Evolutionary conservation across 2,888 invertebrate genomes (phyloP).

Genomic region (Cryptus viduatorius): DNA sequence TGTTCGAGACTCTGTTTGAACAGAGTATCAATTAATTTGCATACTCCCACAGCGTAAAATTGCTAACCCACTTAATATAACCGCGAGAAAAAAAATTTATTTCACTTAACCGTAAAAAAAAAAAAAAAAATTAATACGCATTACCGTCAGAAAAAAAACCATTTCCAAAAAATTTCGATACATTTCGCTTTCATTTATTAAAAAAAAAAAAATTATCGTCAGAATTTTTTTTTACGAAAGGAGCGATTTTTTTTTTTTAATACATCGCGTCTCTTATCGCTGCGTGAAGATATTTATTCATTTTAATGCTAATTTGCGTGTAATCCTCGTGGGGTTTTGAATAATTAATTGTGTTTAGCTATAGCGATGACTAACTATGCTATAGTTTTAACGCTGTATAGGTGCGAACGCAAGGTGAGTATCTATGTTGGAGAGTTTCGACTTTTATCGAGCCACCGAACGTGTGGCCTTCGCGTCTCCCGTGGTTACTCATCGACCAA

Average conservation of each 20-base stretch:
- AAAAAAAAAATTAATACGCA: too few relatives aligned
- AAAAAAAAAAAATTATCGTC: too few relatives aligned
- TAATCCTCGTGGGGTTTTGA: background rate
- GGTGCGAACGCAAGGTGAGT: slow-evolving; percentile 37
- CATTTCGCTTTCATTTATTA: too few relatives aligned
- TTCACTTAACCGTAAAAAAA: too few relatives aligned
- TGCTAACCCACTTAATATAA: background rate
- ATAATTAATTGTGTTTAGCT: background rate
- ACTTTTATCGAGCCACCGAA: slow-evolving; percentile 76
- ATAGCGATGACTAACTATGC: background rate
- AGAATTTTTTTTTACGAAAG: too few relatives aligned
- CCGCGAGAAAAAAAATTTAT: background rate
- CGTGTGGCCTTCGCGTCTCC: slow-evolving; percentile 77
- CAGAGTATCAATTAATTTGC: slow-evolving; percentile 10
- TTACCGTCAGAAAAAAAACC: too few relatives aligned
- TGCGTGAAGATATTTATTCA: background rate
- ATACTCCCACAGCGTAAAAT: background rate
- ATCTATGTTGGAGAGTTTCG: slow-evolving; percentile 21
- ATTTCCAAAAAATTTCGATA: too few relatives aligned
- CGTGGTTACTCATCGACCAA: slow-evolving; percentile 81
- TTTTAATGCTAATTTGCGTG: background rate
- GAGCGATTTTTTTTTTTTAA: too few relatives aligned
- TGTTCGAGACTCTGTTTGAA: slow-evolving; percentile 93
- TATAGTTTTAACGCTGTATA: slow-evolving; percentile 4
- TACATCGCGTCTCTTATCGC: too few relatives aligned